Conservation (phyloP, 53 echinoderm and acorn worm genomes). For the Holothuria scabra region DNA sequence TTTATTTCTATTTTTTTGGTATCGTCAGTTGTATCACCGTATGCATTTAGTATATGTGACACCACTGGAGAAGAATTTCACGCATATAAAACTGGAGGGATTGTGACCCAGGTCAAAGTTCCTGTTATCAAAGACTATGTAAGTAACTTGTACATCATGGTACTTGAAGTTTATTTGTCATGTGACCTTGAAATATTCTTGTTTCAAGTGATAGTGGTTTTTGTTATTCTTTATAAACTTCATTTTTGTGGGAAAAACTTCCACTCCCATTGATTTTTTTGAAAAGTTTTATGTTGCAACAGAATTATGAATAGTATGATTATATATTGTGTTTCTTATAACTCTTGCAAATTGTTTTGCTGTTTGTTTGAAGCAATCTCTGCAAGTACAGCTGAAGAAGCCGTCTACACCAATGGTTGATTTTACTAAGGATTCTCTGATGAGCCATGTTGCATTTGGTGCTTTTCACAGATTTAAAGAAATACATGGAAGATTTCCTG, state of each 20-base stretch:
- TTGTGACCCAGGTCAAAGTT: constrained; percentile 77
- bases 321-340: too few species aligned
- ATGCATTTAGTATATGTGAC: constrained; percentile 93
- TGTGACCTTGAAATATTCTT: too few species aligned
- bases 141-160: constrained; percentile 46
- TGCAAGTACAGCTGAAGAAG: constrained; percentile 63
- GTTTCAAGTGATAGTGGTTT: too few species aligned
- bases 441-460: constrained; percentile 73
- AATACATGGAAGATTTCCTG: constrained; percentile 71
- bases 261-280: too few species aligned
- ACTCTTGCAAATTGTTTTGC: too few species aligned
- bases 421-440: constrained; percentile 72
- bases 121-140: constrained; percentile 71
- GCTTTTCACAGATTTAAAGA: constrained; percentile 78
- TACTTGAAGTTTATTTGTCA: too few species aligned
- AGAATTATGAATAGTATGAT: too few species aligned
- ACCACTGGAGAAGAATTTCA: constrained; percentile 80
- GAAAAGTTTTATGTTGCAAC: too few species aligned
- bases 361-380: constrained; percentile 54
- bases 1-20: too few species aligned
- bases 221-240: too few species aligned
- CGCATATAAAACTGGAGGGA: constrained; percentile 85
- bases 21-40: constrained; percentile 81
- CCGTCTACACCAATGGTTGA: constrained; percentile 69
- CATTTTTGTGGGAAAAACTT: too few species aligned